phyloP scores from a whole-genome alignment of 2,113 vertebrate species.

The Coregonus clupeaformis region DNA sequence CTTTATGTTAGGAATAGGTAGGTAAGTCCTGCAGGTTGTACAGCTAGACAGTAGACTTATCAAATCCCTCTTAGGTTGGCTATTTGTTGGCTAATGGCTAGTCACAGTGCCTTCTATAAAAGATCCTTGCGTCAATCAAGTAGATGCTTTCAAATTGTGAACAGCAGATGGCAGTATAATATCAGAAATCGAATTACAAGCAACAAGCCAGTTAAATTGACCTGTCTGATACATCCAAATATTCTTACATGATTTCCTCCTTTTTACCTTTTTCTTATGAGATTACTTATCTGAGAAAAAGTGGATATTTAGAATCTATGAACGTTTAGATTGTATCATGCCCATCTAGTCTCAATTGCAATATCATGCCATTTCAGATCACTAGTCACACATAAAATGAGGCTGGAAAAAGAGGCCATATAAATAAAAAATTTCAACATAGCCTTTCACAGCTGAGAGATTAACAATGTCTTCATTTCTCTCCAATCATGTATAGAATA shows the following conservation, averaged over 20 bases:
- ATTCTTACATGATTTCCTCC: background rate
- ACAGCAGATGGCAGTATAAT: slow-evolving; percentile 1
- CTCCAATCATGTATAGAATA: background rate
- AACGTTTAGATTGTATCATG: too few relatives aligned
- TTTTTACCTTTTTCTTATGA: background rate
- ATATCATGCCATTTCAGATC: background rate
- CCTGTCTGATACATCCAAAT: too few relatives aligned
- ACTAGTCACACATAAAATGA: background rate
- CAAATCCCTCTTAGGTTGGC: too few relatives aligned
- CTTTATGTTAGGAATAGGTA: too few relatives aligned
- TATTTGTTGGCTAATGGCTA: too few relatives aligned
- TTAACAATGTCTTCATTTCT: background rate
- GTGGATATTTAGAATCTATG: background rate
- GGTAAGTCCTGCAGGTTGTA: too few relatives aligned
- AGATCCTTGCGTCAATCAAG: too few relatives aligned
- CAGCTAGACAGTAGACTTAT: too few relatives aligned
- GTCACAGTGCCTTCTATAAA: too few relatives aligned
- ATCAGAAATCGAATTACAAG: background rate
- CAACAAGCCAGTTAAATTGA: too few relatives aligned
- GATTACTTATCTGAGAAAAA: background rate
- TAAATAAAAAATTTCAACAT: too few relatives aligned
- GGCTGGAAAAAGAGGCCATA: background rate
- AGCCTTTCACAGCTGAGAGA: too few relatives aligned
- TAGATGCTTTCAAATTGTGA: background rate
- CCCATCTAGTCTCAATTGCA: background rate